Percentiles rank a stretch among this genome's conserved stretches.
Conservation (phyloP, 2,113 vertebrate species). For the Anhinga anhinga region DNA sequence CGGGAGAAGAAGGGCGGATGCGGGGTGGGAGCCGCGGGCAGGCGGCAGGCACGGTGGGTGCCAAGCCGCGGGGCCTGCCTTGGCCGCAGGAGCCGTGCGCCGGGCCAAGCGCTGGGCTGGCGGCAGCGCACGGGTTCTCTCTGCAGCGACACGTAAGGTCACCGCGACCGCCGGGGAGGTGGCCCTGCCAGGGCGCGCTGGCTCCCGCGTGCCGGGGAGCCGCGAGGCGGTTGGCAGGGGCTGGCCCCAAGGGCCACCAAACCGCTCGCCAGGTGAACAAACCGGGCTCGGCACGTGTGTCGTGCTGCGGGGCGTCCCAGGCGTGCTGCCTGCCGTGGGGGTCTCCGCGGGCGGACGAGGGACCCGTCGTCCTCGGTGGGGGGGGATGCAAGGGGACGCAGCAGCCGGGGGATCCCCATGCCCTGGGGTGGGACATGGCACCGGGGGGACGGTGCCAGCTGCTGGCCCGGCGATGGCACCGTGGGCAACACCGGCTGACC, state of each 20-base stretch:
- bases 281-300: not conserved
- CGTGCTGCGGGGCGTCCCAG: not conserved
- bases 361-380: too few relatives aligned
- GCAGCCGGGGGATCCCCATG: fast-evolving
- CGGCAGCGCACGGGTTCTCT: not conserved
- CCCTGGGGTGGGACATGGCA: not conserved
- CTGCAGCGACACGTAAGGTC: not conserved
- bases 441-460: not conserved
- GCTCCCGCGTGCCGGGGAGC: not conserved
- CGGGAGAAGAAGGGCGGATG: not conserved
- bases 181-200: not conserved
- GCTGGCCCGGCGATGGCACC: fast-evolving
- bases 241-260: not conserved
- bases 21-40: not conserved
- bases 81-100: not conserved
- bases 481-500: not conserved
- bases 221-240: not conserved
- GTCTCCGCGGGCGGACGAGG: fast-evolving
- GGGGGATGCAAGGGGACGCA: not conserved
- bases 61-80: not conserved
- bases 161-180: not conserved
- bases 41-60: not conserved
- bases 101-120: not conserved
- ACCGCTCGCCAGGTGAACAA: not conserved
- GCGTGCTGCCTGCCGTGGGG: not conserved